These are phyloP conservation scores for Bathynomus jamesi DNA, from an alignment of 1,140 invertebrate species.

Conservation along the genomic window DNA sequence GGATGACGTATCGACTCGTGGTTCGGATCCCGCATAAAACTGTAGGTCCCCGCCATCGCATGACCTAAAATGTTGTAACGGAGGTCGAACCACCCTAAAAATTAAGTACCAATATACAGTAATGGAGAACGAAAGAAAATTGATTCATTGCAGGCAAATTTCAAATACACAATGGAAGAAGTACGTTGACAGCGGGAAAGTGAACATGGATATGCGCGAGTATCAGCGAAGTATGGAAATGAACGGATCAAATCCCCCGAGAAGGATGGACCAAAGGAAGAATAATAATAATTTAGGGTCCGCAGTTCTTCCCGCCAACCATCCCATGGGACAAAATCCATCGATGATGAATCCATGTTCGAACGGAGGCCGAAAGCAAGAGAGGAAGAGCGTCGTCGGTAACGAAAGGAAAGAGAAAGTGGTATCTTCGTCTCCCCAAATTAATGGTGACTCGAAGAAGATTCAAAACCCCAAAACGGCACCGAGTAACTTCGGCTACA, in stretches of 20 bases:
- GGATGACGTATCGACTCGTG: too few relatives aligned
- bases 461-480: slow-evolving; percentile 31
- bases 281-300: slow-evolving; percentile 22
- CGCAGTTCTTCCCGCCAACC: slow-evolving; percentile 18
- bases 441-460: slow-evolving; percentile 29
- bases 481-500: slow-evolving; percentile 37
- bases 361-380: slow-evolving; percentile 17
- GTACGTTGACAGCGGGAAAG: slow-evolving; percentile 47
- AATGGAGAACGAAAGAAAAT: too few relatives aligned
- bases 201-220: slow-evolving; percentile 22
- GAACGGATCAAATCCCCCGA: slow-evolving; percentile 14
- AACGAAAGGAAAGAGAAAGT: slow-evolving; percentile 10
- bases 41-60: too few relatives aligned
- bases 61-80: too few relatives aligned
- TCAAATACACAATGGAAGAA: slow-evolving; percentile 53
- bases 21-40: too few relatives aligned
- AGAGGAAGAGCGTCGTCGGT: slow-evolving; percentile 25
- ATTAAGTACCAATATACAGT: too few relatives aligned
- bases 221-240: slow-evolving; percentile 24
- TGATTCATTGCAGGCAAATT: slow-evolving; percentile 45
- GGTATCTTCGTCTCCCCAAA: slow-evolving; percentile 15
- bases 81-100: too few relatives aligned
- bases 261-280: slow-evolving; percentile 34
- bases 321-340: slow-evolving; percentile 9
- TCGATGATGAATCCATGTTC: slow-evolving; percentile 6